Conservation (phyloP, 2,888 invertebrate genomes). For the Brachyptera risi region DNA sequence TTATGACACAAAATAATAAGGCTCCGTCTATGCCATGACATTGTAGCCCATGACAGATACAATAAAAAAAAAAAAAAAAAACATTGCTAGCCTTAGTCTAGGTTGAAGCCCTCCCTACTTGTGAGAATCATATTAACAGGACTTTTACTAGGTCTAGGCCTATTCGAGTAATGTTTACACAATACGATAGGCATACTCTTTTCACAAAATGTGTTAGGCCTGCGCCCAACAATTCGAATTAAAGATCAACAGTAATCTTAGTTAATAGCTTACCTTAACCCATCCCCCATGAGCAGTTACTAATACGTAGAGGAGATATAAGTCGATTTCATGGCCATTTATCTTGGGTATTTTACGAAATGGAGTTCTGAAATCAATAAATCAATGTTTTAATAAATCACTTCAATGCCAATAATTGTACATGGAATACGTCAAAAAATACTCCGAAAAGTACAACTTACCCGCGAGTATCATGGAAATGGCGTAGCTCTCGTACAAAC, state of each 20-base stretch:
- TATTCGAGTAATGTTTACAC: no score
- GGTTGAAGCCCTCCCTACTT: no score
- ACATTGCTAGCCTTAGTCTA: no score
- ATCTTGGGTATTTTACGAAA: conserved; percentile 71
- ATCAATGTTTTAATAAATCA: neutral
- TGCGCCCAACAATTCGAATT: no score
- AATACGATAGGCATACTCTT: no score
- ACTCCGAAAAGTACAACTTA: conserved; percentile 50
- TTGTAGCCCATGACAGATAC: no score
- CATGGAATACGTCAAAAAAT: conserved; percentile 2
- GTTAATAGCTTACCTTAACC: conserved; percentile 69
- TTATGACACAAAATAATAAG: no score
- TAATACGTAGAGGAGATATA: conserved; percentile 84
- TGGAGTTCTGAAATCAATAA: conserved; percentile 51
- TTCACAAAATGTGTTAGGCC: no score
- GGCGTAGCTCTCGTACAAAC: conserved; percentile 80
- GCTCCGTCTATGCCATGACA: no score
- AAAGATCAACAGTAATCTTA: neutral
- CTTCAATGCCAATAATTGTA: neutral
- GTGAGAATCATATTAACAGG: no score
- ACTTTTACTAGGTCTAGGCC: no score
- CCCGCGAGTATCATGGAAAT: conserved; percentile 90
- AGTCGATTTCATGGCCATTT: conserved; percentile 87
- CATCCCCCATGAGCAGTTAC: conserved; percentile 92
- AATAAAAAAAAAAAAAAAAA: no score